Evolutionary conservation across 2,797 vertebrate species (phyloP).

Genomic region (Melanotaenia parkinsoni): DNA sequence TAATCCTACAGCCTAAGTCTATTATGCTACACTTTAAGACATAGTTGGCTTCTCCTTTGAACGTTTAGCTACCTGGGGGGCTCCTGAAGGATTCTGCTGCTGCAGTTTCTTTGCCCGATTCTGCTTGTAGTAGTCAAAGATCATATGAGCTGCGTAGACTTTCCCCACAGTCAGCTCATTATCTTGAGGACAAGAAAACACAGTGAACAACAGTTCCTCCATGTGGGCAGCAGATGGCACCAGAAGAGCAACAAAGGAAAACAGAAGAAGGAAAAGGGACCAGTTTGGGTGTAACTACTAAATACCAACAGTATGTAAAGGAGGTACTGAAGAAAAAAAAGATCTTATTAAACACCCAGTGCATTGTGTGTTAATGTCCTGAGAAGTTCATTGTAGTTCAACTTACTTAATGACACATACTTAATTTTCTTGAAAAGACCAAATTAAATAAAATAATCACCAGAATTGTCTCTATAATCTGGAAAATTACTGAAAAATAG

Average conservation of each 20-base stretch:
- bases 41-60: not conserved
- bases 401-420: too few relatives aligned
- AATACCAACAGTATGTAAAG: not conserved
- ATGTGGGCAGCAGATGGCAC: constrained; percentile 54
- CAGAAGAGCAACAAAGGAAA: constrained; percentile 29
- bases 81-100: constrained; percentile 81
- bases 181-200: constrained; percentile 74
- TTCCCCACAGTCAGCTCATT: constrained; percentile 98
- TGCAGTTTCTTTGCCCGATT: constrained; percentile 93
- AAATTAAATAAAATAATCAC: too few relatives aligned
- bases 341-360: too few relatives aligned
- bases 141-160: constrained; percentile 97
- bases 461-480: too few relatives aligned
- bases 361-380: too few relatives aligned
- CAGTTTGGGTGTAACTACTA: not conserved
- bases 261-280: not conserved
- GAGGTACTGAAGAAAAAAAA: not conserved
- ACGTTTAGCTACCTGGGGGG: constrained; percentile 69
- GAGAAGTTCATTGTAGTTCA: too few relatives aligned
- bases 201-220: not conserved
- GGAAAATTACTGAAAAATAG: too few relatives aligned
- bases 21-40: too few relatives aligned
- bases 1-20: too few relatives aligned
- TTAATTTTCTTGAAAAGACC: too few relatives aligned
- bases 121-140: constrained; percentile 98